Evolutionary conservation across 1,140 invertebrate genomes (phyloP).

Genomic region (Macrotrachela quadricornifera): DNA sequence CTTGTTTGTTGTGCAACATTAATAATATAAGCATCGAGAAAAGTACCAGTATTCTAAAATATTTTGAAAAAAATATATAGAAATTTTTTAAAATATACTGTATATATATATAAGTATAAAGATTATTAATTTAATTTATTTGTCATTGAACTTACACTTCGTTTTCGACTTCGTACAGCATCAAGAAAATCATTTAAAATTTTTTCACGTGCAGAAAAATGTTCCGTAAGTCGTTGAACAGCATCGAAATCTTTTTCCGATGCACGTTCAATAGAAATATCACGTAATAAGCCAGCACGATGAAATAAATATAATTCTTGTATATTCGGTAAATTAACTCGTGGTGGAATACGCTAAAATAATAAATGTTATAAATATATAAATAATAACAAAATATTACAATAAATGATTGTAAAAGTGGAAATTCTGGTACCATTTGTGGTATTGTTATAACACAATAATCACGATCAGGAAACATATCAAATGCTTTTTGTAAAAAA

Average conservation of each 20-base stretch:
- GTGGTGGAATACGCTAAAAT: too few relatives aligned
- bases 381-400: too few relatives aligned
- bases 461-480: conserved; percentile 42
- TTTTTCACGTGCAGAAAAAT: too few relatives aligned
- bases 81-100: too few relatives aligned
- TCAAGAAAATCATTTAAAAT: too few relatives aligned
- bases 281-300: conserved; percentile 30
- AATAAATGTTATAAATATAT: too few relatives aligned
- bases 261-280: conserved; percentile 12
- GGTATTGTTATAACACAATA: conserved; percentile 44
- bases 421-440: conserved; percentile 36
- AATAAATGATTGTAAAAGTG: conserved; percentile 41
- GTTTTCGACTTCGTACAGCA: conserved; percentile 5
- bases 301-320: conserved; percentile 44
- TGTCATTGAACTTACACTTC: too few relatives aligned
- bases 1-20: conserved; percentile 28
- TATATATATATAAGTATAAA: too few relatives aligned
- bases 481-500: conserved; percentile 42
- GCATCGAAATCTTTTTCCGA: too few relatives aligned
- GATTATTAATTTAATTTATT: too few relatives aligned
- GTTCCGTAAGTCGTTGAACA: too few relatives aligned
- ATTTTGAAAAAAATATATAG: conserved; percentile 9
- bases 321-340: too few relatives aligned
- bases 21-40: conserved; percentile 28
- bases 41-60: conserved; percentile 18